Conservation (phyloP, 2,113 vertebrate species). For the Nycticorax nycticorax region DNA sequence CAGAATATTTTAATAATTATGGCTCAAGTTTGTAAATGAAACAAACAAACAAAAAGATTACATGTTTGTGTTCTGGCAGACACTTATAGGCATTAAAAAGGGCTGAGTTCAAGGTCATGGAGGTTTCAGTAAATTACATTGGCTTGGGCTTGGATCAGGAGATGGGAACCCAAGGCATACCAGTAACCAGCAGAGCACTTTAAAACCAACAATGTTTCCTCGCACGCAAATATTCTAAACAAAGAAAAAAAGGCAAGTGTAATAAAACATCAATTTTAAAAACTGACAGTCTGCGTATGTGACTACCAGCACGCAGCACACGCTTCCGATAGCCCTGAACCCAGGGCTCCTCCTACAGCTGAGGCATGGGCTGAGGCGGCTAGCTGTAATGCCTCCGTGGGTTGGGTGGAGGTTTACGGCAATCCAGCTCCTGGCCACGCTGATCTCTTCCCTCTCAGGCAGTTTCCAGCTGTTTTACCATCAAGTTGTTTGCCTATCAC, state of each 20-base stretch:
- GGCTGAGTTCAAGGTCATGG: not conserved
- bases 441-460: not conserved
- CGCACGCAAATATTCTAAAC: not conserved
- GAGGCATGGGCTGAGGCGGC: fast-evolving
- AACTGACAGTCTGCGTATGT: not conserved
- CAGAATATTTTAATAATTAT: not conserved
- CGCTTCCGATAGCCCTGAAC: not conserved
- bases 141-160: not conserved
- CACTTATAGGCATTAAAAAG: not conserved
- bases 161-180: not conserved
- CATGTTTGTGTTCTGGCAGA: not conserved
- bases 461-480: not conserved
- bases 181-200: not conserved
- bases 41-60: not conserved
- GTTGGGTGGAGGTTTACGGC: not conserved
- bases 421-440: not conserved
- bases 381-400: not conserved
- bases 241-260: not conserved
- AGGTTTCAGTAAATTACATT: not conserved
- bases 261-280: not conserved
- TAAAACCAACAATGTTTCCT: not conserved
- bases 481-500: not conserved
- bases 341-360: not conserved
- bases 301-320: not conserved
- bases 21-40: not conserved